Percentiles rank a stretch among this genome's conserved stretches.
Conservation (phyloP, 2,888 invertebrate species). For the Rhorus exstirpatorius region DNA sequence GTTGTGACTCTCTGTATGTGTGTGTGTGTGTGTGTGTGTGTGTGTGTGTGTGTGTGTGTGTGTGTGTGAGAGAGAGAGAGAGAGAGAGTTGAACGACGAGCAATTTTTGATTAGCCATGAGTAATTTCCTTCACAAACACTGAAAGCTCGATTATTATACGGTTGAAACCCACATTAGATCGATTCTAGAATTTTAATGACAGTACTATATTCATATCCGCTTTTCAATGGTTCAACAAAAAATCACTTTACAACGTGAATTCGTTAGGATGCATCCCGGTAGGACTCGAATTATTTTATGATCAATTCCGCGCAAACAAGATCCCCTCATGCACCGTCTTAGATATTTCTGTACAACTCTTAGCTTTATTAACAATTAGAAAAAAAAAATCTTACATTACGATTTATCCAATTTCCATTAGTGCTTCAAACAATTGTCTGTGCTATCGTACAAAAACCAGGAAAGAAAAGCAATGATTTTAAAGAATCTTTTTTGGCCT, state of each 20-base stretch:
- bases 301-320: slow-evolving; percentile 15
- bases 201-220: no score
- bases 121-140: not conserved
- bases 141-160: slow-evolving; percentile 15
- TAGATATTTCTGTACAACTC: slow-evolving; percentile 1
- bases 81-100: no score
- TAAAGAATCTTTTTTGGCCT: no score
- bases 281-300: not conserved
- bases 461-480: no score
- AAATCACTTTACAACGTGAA: not conserved
- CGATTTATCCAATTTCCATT: not conserved
- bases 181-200: not conserved
- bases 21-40: no score
- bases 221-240: not conserved
- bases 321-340: not conserved
- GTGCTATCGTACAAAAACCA: no score
- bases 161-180: not conserved
- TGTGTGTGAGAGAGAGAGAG: no score
- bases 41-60: no score
- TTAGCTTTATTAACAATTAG: not conserved
- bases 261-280: not conserved
- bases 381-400: slow-evolving; percentile 10
- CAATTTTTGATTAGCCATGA: no score
- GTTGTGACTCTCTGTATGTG: not conserved
- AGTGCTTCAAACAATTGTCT: not conserved